Evolutionary conservation across 1,140 invertebrate species (phyloP).

Genomic region (Drosophila equinoxialis): DNA sequence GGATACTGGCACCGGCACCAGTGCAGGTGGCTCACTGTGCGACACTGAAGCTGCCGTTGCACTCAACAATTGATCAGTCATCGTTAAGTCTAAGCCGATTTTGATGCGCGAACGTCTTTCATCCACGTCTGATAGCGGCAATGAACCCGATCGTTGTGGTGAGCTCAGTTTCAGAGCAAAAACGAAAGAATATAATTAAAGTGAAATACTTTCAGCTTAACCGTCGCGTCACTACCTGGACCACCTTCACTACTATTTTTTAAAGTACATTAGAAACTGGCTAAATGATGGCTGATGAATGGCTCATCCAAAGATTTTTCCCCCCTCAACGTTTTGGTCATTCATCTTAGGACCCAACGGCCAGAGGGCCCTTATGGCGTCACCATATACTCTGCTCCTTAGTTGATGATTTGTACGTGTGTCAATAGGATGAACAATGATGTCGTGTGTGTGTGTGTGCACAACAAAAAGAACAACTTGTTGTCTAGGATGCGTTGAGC

Average conservation of each 20-base stretch:
- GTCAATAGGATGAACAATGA: slow-evolving; percentile 54
- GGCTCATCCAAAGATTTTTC: slow-evolving; percentile 29
- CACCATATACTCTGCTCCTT: slow-evolving; percentile 29
- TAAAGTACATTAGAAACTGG: slow-evolving; percentile 38
- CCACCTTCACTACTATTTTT: slow-evolving; percentile 31
- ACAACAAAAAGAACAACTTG: slow-evolving; percentile 17
- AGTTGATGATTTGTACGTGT: slow-evolving; percentile 64
- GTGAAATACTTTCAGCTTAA: slow-evolving; percentile 30
- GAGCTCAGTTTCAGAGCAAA: slow-evolving; percentile 14
- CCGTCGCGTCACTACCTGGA: slow-evolving; percentile 5
- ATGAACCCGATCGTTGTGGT: slow-evolving; percentile 25
- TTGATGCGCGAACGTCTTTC: slow-evolving; percentile 19
- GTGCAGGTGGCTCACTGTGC: slow-evolving; percentile 51
- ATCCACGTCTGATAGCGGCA: slow-evolving; percentile 39
- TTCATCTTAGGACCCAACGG: slow-evolving; percentile 47
- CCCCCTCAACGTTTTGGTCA: slow-evolving; percentile 43
- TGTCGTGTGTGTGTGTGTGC: neutral
- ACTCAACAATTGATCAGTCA: slow-evolving; percentile 73
- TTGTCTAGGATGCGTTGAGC: slow-evolving; percentile 53
- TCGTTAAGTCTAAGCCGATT: slow-evolving; percentile 63
- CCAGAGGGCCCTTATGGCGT: slow-evolving; percentile 29
- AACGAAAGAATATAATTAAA: neutral
- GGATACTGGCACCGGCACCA: slow-evolving; percentile 56
- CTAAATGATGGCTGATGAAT: slow-evolving; percentile 40
- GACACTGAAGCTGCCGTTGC: slow-evolving; percentile 37